Evolutionary conservation across 2,113 vertebrate species (phyloP), one percentile per base, ranked within the genome.

Genomic region (Gambusia affinis): DNA sequence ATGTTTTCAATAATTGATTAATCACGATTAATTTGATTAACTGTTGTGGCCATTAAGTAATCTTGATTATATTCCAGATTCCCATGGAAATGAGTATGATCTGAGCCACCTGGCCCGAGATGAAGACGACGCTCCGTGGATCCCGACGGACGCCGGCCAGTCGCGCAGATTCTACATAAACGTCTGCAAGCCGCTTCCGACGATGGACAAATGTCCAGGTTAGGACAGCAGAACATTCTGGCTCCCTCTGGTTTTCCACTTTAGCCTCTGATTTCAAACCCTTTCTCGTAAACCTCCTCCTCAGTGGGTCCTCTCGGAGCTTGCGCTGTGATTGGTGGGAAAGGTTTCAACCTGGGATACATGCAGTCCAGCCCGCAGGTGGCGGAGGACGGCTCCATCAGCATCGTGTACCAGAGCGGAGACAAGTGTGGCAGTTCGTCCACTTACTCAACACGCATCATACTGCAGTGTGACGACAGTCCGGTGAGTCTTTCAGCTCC

Each of bases 31-130:
- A 37, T 37, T 37, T 11, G 10, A 37, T 12, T 11, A 12, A 37
- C 10, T 8, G 33, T 35, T 35, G 33, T 33, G 33, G 33, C 7
- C 7, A 8, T 35, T 8, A 35, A 35, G 33, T 35, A 35, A 35
- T 35, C 33, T 11, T 2, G 35, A 37, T 37, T 37, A 2, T 33
- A 29, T 0, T 90, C 10, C 88, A 99, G 98, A 99, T 92, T 47
- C 86, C 14, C 94, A 92, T 0, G 97, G 97, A 5, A 97, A 97
- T 0, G 95, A 97, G 81, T 99, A 99, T 11, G 97, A 99, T 77
- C 91, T 99, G 71, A 97, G 96, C 51, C 95, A 94, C 87, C 89
- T 99, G 83, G 95, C 94, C 84, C 90, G 84, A 29, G 82, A 95
- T 0, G 47, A 15, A 30, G 93, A 95, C 0, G 79, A 85, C 76